Evolutionary conservation across 2,113 vertebrate species (phyloP).

Genomic region (Tragelaphus scriptus): DNA sequence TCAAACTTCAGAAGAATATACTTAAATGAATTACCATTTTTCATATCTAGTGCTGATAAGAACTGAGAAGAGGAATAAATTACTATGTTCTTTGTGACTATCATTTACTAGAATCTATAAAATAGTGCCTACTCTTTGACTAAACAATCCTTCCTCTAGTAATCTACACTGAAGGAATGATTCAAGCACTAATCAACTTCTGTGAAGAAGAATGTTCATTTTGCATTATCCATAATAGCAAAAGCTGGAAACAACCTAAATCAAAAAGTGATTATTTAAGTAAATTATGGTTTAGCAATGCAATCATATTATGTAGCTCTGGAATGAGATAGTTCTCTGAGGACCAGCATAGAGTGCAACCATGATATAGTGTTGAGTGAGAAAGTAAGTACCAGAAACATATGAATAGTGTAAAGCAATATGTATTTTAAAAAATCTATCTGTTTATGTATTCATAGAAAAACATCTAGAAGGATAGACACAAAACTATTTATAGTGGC

Average conservation of each 20-base stretch:
- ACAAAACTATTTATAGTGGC: slow-evolving; percentile 44
- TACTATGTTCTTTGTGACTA: background rate
- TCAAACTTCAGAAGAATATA: background rate
- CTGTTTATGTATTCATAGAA: slow-evolving; percentile 70
- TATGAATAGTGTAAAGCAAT: slow-evolving; percentile 48
- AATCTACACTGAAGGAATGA: background rate
- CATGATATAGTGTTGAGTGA: slow-evolving; percentile 42
- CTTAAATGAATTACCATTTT: background rate
- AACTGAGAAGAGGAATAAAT: background rate
- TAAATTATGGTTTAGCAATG: slow-evolving; percentile 35
- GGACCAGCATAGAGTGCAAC: background rate
- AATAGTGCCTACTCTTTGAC: background rate
- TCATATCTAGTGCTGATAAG: background rate
- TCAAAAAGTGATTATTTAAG: slow-evolving; percentile 49
- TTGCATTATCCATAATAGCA: slow-evolving; percentile 6
- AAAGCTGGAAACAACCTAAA: slow-evolving; percentile 34
- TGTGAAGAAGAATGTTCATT: background rate
- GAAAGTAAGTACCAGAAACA: background rate
- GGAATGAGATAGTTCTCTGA: slow-evolving; percentile 28
- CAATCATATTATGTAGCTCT: background rate
- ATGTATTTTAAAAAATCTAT: slow-evolving; percentile 27
- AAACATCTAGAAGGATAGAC: slow-evolving; percentile 55
- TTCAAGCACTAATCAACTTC: background rate
- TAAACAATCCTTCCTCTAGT: background rate
- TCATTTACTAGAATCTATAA: background rate